phyloP scores from a whole-genome alignment of 2,113 vertebrate genomes.

The Psophia crepitans region DNA sequence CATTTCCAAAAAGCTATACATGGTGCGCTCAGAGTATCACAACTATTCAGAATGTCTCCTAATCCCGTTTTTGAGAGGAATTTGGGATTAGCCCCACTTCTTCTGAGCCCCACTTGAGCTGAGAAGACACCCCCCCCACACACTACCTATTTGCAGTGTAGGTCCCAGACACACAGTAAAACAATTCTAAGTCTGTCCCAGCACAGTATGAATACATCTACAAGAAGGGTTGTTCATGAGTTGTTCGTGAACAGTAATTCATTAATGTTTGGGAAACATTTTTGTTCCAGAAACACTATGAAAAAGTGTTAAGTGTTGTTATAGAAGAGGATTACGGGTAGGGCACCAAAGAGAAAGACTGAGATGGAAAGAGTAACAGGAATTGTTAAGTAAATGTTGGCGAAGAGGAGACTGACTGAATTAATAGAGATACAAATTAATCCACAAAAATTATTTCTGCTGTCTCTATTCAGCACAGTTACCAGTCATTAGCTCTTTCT shows the following conservation, averaged over 20 bases:
- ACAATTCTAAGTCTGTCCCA: not conserved
- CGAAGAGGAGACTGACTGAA: not conserved
- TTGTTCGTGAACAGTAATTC: not conserved
- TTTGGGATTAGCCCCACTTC: not conserved
- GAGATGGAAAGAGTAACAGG: not conserved
- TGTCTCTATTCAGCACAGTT: not conserved
- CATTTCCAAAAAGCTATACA: not conserved
- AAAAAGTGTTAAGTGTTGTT: not conserved
- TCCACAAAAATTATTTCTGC: not conserved
- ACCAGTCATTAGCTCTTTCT: not conserved
- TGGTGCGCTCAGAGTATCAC: rapidly evolving
- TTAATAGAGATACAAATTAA: not conserved
- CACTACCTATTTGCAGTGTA: not conserved
- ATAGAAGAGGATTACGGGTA: not conserved
- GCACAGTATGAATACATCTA: not conserved
- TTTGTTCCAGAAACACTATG: not conserved
- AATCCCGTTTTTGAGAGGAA: not conserved
- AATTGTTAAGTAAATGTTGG: not conserved
- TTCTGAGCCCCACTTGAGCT: not conserved
- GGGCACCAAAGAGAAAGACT: not conserved
- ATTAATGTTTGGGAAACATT: not conserved
- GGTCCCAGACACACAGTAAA: not conserved
- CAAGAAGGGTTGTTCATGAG: not conserved
- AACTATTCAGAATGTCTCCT: not conserved
- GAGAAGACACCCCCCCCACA: not conserved